Base-by-base conservation (phyloP, 2,797 vertebrate species). In the Leucoraja ocellata region DNA sequence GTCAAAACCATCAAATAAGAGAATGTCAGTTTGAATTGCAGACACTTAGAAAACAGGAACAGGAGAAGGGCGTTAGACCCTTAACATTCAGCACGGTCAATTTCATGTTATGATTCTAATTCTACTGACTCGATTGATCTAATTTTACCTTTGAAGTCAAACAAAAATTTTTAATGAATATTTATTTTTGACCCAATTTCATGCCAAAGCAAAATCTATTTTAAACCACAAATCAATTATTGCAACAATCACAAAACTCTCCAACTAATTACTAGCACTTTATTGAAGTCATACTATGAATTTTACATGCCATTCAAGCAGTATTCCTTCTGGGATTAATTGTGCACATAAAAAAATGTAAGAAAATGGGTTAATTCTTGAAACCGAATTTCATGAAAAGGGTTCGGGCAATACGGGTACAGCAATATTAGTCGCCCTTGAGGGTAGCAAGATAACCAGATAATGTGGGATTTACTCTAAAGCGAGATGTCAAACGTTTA, bases 111-210 rank as follows among this genome's bases (percentile, higher is more conserved):
- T 54, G 46, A 54, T 54, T 84, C 81, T 9, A 28, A 84, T 25
- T 84, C 9, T 28, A 84, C 9, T 61, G 61, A 84, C 23, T 4
- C 54, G 46, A 84, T 58, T 84, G 54, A 84, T 84, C 25, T 28
- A 2, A 84, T 84, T 54, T 54, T 28, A 84, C 81, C 14, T 88
- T 88, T 88, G n/a, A 88, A 88, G 83, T 86, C 83, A 86, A 83
- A 32, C 1, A 61, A 28, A 0, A 86, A 18, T 1, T 18, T 32
- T 6, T 5, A 86, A 63, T 32, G 61, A 84, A 65, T 86, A 14
- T 65, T 86, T 8, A 86, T 65, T 32, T 86, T 65, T 86, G 13
- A 63, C 81, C 83, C 25, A 86, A 86, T 86, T 86, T 63, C 25
- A 14, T 65, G 28, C 8, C 5, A 86, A 86, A 32, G 28, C 28